phyloP scores from a whole-genome alignment of 2,888 invertebrate genomes.

The Euproctis similis region DNA sequence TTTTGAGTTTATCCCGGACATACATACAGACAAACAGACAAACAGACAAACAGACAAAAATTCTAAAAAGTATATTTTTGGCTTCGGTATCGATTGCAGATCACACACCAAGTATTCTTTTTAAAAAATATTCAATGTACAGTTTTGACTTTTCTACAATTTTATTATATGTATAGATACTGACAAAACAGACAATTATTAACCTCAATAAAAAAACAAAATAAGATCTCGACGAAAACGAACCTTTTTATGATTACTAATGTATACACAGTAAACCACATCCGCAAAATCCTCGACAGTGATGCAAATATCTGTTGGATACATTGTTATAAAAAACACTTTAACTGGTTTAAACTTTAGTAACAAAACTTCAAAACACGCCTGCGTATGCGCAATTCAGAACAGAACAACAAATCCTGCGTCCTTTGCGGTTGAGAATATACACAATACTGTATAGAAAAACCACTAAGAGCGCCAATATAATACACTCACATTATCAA shows the following conservation, averaged over 20 bases:
- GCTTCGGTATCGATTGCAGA: too few relatives aligned
- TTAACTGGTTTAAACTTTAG: too few relatives aligned
- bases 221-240: slow-evolving; percentile 12
- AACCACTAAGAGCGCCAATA: slow-evolving; percentile 37
- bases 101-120: too few relatives aligned
- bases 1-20: too few relatives aligned
- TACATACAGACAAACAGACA: too few relatives aligned
- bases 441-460: slow-evolving; percentile 32
- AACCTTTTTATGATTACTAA: slow-evolving; percentile 46
- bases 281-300: slow-evolving; percentile 61
- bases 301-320: slow-evolving; percentile 50
- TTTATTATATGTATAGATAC: too few relatives aligned
- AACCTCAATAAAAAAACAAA: too few relatives aligned
- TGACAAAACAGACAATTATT: too few relatives aligned
- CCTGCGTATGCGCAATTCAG: slow-evolving; percentile 11
- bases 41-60: too few relatives aligned
- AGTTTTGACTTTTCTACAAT: too few relatives aligned
- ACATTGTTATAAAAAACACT: slow-evolving; percentile 41
- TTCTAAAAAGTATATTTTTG: too few relatives aligned
- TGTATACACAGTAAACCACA: slow-evolving; percentile 60
- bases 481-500: slow-evolving; percentile 39
- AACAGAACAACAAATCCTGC: slow-evolving; percentile 6
- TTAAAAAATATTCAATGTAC: too few relatives aligned
- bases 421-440: slow-evolving; percentile 4
- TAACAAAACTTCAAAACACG: slow-evolving; percentile 12